These are phyloP conservation scores for Botia almorhae DNA, from an alignment of 2,797 vertebrate genomes.

Conservation along the genomic window DNA sequence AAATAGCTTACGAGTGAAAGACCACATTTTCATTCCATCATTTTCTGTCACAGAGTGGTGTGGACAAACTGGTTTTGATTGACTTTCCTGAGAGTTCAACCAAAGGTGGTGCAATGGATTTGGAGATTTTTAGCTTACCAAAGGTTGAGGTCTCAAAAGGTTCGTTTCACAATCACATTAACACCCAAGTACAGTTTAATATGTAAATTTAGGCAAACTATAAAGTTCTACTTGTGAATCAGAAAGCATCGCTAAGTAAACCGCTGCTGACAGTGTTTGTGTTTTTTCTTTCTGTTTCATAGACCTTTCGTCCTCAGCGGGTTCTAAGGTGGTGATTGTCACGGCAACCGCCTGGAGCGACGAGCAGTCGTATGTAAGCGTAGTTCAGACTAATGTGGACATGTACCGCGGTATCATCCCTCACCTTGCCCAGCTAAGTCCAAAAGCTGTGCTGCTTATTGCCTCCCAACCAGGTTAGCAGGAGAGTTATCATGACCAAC, in stretches of 20 bases:
- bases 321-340: constrained; percentile 88
- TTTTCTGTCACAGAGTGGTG: constrained; percentile 74
- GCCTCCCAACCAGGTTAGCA: constrained; percentile 92
- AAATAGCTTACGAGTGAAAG: not conserved
- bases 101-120: constrained; percentile 87
- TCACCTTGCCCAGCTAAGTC: constrained; percentile 82
- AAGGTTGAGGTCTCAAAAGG: constrained; percentile 92
- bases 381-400: constrained; percentile 93
- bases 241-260: too few relatives aligned
- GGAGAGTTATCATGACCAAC: not conserved
- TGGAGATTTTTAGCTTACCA: constrained; percentile 90
- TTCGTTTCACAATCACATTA: constrained; percentile 59
- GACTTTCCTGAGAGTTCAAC: constrained; percentile 86
- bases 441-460: constrained; percentile 83
- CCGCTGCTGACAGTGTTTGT: not conserved
- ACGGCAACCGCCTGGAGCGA: constrained; percentile 89
- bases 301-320: constrained; percentile 87
- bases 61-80: constrained; percentile 89
- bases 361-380: constrained; percentile 87
- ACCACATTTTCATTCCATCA: not conserved
- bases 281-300: not conserved
- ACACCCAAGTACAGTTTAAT: too few relatives aligned
- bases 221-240: too few relatives aligned
- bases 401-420: constrained; percentile 88
- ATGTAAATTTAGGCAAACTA: too few relatives aligned